Conservation (phyloP, 2,888 invertebrate genomes). For the Doris montereyensis region DNA sequence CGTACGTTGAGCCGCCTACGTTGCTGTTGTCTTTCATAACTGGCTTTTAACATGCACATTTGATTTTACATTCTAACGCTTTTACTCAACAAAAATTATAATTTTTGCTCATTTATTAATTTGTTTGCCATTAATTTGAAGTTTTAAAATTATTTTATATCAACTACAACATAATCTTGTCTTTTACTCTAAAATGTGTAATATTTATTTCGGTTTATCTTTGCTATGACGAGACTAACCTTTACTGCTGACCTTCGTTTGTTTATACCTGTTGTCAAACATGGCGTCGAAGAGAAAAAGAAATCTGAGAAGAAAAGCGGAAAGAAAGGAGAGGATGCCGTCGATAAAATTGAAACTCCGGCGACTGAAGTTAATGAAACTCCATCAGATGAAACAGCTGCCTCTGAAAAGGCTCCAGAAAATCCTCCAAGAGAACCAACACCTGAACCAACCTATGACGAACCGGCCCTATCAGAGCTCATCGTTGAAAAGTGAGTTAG, state of each 20-base stretch:
- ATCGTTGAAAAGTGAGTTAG: constrained; percentile 64
- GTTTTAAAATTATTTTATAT: too few species aligned
- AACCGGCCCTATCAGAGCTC: constrained; percentile 67
- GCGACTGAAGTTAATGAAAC: constrained; percentile 32
- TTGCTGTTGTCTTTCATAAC: too few species aligned
- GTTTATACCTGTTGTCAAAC: constrained; percentile 40
- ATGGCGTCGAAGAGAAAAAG: constrained; percentile 50
- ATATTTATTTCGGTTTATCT: too few species aligned
- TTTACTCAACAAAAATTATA: too few species aligned
- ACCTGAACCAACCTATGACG: constrained; percentile 68
- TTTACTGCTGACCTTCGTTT: neutral
- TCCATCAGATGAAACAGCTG: constrained; percentile 28
- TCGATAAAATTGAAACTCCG: constrained; percentile 54
- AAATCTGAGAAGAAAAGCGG: constrained; percentile 56
- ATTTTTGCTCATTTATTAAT: too few species aligned
- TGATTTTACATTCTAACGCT: too few species aligned
- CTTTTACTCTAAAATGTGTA: too few species aligned
- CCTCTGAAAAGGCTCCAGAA: constrained; percentile 43
- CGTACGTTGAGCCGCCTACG: too few species aligned
- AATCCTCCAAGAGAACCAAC: constrained; percentile 55
- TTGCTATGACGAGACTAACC: too few species aligned
- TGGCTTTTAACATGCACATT: too few species aligned
- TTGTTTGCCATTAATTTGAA: too few species aligned
- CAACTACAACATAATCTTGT: too few species aligned
- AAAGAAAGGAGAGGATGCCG: constrained; percentile 59